Base-by-base conservation (phyloP, 2,113 vertebrate genomes). In the Nansenia antarctica region DNA sequence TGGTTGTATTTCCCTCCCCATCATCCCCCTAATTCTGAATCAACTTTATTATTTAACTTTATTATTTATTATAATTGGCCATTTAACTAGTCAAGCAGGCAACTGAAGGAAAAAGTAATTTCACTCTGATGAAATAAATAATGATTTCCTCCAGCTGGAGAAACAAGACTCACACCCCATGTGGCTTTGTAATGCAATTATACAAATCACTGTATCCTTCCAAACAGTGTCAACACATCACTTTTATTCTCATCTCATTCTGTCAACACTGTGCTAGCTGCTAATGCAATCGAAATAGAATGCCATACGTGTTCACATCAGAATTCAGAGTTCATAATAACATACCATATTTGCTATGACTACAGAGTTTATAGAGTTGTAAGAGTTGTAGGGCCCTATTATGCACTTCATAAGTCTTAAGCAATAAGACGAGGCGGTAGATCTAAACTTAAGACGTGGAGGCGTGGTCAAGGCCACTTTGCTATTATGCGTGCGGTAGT, bases 41-140 rank as follows among this genome's bases (percentile, higher is more conserved):
- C n/a, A n/a, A n/a, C n/a, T n/a, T n/a, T n/a, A n/a, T n/a, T n/a
- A n/a, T n/a, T n/a, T 47, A n/a, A 47, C 42, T 0, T 18, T 12
- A 3, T 9, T 14, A 47, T 47, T 47, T 4, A 27, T 35, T 72
- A 77, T 60, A 52, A 72, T 52, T 57, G 64, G 37, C 18, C 11
- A 14, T 72, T 74, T 69, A 72, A 64, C 65, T 18, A 74, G 61
- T 70, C 9, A 8, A 64, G 64, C 58, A 59, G 53, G 69, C 24
- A 20, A 31, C 58, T 61, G 22, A 62, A 22, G 42, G 32, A 52
- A 54, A 32, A 68, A 54, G 45, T 67, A 60, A 62, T 67, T 70
- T 67, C 69, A 34, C 49, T 76, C 69, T 74, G 31, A 80, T 78
- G 14, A 67, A 68, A 70, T 69, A 76, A 72, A 78, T 53, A 47